Conservation (phyloP, 2,113 vertebrate genomes). For the Baryphthengus martii region DNA sequence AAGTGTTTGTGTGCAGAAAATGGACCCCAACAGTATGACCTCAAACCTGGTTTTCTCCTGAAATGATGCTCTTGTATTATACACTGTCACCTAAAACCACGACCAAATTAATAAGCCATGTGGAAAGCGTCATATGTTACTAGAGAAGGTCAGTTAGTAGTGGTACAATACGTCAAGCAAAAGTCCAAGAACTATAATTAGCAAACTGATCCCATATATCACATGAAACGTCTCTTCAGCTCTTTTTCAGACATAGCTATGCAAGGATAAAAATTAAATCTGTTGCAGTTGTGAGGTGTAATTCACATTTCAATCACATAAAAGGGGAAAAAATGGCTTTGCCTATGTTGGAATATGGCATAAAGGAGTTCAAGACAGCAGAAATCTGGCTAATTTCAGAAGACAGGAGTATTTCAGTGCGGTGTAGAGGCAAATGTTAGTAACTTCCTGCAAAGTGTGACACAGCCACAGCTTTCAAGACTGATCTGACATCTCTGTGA, state of each 20-base stretch:
- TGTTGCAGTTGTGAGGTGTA: background rate
- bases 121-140: background rate
- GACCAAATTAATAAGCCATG: background rate
- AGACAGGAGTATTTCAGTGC: background rate
- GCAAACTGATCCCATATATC: rapidly evolving
- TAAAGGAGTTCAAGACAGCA: background rate
- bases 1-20: background rate
- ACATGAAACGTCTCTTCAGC: background rate
- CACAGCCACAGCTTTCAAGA: background rate
- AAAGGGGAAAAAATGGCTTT: background rate
- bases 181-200: background rate
- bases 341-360: background rate
- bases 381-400: background rate
- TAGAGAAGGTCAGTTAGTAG: background rate
- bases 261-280: background rate
- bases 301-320: background rate
- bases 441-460: background rate
- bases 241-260: background rate
- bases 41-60: background rate
- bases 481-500: background rate
- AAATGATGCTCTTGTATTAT: background rate
- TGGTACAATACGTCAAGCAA: background rate
- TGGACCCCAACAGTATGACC: background rate
- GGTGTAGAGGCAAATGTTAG: background rate
- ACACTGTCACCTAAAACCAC: background rate